These are phyloP conservation scores for Cynoglossus semilaevis DNA, from an alignment of 2,113 vertebrate species.

Conservation along the genomic window DNA sequence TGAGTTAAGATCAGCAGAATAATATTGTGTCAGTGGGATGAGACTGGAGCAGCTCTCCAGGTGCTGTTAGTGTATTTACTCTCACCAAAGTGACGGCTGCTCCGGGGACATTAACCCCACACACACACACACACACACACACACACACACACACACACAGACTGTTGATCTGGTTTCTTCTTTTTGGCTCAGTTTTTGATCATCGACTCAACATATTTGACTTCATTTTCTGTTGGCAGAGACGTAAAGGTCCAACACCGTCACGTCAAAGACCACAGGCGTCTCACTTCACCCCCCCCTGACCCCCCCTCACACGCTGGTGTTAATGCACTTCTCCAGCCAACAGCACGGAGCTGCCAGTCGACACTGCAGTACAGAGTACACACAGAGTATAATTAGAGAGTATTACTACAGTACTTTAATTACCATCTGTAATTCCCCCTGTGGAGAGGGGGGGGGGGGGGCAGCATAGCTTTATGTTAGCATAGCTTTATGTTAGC, in stretches of 20 bases:
- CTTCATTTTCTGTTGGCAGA: too few species aligned
- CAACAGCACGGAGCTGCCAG: slow-evolving; percentile 60
- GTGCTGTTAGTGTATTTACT: slow-evolving; percentile 68
- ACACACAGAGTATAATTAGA: too few species aligned
- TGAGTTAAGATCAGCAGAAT: slow-evolving; percentile 63
- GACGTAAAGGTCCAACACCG: slow-evolving; percentile 38
- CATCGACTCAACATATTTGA: too few species aligned
- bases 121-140: slow-evolving; percentile 15
- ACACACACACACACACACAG: slow-evolving; percentile 1
- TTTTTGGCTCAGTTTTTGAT: too few species aligned
- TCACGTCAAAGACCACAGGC: slow-evolving; percentile 59
- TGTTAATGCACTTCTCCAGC: slow-evolving; percentile 71
- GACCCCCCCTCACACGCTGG: slow-evolving; percentile 50
- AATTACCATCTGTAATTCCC: too few species aligned
- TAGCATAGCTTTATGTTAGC: too few species aligned
- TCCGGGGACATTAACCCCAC: slow-evolving; percentile 50
- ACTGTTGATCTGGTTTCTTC: too few species aligned
- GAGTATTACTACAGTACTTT: too few species aligned
- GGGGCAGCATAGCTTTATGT: too few species aligned
- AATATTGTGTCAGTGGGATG: slow-evolving; percentile 71
- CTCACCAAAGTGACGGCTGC: slow-evolving; percentile 57
- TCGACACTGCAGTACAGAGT: slow-evolving; percentile 66
- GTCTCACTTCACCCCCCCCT: slow-evolving; percentile 52
- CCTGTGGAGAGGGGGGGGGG: too few species aligned
- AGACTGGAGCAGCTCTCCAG: slow-evolving; percentile 55